Base-by-base conservation (phyloP, 1,140 invertebrate genomes). In the Laupala kohalensis region DNA sequence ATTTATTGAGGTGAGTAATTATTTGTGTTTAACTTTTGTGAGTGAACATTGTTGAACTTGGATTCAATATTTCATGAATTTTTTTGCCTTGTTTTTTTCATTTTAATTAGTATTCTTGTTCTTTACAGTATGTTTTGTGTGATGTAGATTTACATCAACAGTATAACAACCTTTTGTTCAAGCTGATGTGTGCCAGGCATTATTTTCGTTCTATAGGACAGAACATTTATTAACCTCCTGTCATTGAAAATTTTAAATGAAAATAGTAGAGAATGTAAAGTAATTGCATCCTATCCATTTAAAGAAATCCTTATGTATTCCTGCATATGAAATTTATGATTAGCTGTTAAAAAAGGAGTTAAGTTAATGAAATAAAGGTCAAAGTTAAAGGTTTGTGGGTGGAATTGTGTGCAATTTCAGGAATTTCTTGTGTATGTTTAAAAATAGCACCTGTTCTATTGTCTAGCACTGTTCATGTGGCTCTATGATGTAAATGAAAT, bases 1-100 rank as follows among this genome's bases (percentile, higher is more conserved):
- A 25, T 27, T 67, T 71, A n/a, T 27, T 81, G 25, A 79, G 82
- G 76, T 81, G 85, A 69, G 92, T 69, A 28, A 3, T 69, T 27
- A 12, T 69, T 37, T 9, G 29, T 23, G 3, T 37, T 69, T 5
- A 25, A 2, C 12, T 15, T n/a, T 9, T n/a, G 5, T 24, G 6
- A 9, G 26, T 68, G n/a, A 25, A 5, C 19, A 9, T 23, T 12
- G 19, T 23, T 23, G 67, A 5, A 24, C 5, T 64, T 19, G 3
- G n/a, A n/a, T 19, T 24, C 67, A 3, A 24, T 0, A 25, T 68
- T 29, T 68, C 9, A 6, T 5, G 9, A 5, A 24, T 25, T 27
- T 24, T 27, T 1, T 15, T 6, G 2, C 1, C n/a, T 0, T 5
- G 2, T 24, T 5, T 23, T 0, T 26, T 29, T 19, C 6, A 9